Percentiles rank a stretch among this genome's conserved stretches.
phyloP scores from a whole-genome alignment of 2,113 vertebrate genomes.

The Mustela nigripes region DNA sequence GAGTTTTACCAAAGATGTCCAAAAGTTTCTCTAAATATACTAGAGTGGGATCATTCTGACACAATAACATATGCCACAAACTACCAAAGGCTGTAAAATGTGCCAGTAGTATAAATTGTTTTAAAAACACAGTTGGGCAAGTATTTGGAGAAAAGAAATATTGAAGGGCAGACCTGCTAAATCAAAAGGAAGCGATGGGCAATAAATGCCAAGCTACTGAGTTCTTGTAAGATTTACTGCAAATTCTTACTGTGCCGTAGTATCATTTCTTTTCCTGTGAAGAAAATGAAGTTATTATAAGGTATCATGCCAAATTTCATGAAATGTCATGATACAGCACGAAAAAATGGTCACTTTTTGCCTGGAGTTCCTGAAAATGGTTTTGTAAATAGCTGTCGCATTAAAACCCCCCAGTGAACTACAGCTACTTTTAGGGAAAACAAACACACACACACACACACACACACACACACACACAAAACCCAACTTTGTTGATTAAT shows the following conservation, averaged over 20 bases:
- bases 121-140: slow-evolving; percentile 83
- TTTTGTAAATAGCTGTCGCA: not conserved
- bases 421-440: not conserved
- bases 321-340: slow-evolving; percentile 66
- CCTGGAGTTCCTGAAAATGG: slow-evolving; percentile 37
- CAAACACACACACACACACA: not conserved
- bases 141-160: slow-evolving; percentile 83
- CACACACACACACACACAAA: not conserved
- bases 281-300: slow-evolving; percentile 85
- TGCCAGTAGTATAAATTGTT: slow-evolving; percentile 81
- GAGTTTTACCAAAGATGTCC: slow-evolving; percentile 75
- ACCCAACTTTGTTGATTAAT: not conserved
- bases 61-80: slow-evolving; percentile 77
- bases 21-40: slow-evolving; percentile 80
- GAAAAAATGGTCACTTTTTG: slow-evolving; percentile 68
- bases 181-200: slow-evolving; percentile 79
- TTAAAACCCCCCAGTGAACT: not conserved
- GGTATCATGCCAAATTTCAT: slow-evolving; percentile 73
- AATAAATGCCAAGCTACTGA: slow-evolving; percentile 81
- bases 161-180: slow-evolving; percentile 77
- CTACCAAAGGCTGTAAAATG: slow-evolving; percentile 81
- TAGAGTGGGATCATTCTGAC: slow-evolving; percentile 59
- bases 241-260: slow-evolving; percentile 72
- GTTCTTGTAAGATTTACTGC: slow-evolving; percentile 79
- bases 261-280: slow-evolving; percentile 79